Base-by-base conservation (phyloP, 2,797 vertebrate genomes). In the Linurgus olivaceus region DNA sequence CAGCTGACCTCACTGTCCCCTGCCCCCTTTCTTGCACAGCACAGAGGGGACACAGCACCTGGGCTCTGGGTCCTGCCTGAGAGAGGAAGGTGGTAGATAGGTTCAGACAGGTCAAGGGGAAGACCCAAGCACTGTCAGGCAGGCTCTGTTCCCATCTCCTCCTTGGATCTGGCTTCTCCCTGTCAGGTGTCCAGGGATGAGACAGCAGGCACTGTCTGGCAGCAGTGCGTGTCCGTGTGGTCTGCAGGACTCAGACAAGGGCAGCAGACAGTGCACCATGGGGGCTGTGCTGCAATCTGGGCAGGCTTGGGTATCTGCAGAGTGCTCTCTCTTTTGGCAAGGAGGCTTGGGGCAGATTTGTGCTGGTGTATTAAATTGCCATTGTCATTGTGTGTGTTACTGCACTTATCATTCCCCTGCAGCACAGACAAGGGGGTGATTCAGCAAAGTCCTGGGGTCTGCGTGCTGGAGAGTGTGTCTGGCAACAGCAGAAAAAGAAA, bases 201-300 rank as follows among this genome's bases (percentile, higher is more conserved):
- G 65, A 23, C 2, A 4, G 79, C 58, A 65, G 68, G 26, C 50
- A 19, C 47, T 90, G 63, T 78, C 77, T 88, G 82, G 26, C 24
- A 93, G 55, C 16, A 1, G 76, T 2, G 0, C 2, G 0, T 4
- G 2, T 67, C 75, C 3, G 0, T 68, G 75, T 5, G 1, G 61
- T 75, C 50, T 94, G 73, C 16, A 13, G 78, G 67, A 55, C 75
- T 80, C 72, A 67, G 94, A 82, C 81, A 78, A 94, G 90, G 93
- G 72, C 82, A 89, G 85, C 73, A 88, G 94, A 65, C 86, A 57
- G 48, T 33, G 42, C 42, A 7, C n/a, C 4, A n/a, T 19, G 5
- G 48, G 77, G 67, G 13, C 66, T 68, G 25, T 79, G 47, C 79
- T 83, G 78, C 3, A 28, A 5, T 80, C 87, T 78, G 72, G 33